Evolutionary conservation across 2,888 invertebrate species (phyloP), one percentile per base, ranked within the genome.

Genomic region (Trypoxylon attenuatum): DNA sequence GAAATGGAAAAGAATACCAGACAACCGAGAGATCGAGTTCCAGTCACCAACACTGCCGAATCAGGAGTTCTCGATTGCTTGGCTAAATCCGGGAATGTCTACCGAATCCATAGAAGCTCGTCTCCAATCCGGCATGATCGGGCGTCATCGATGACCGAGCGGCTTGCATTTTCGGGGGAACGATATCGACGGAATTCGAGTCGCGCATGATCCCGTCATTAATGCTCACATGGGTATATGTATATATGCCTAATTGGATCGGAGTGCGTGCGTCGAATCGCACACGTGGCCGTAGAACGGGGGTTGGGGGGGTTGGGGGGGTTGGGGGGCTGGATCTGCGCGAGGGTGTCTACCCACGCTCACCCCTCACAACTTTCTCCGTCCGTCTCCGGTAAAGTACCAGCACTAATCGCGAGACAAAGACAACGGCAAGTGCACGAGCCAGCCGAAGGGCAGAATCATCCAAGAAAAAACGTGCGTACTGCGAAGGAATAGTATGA

Each of bases 141-240:
- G n/a, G 8, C 13, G 0, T 2, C 13, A 33, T n/a, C n/a, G n/a
- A n/a, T n/a, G n/a, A 29, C 29, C 8, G 6, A 29, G 0, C 6
- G 4, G 33, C 13, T 33, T 10, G 3, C 13, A 33, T 5, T 13
- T 33, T 33, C 13, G 2, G 5, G 15, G 16, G 49, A 25, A 41
- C 4, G 29, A 22, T 16, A 19, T 46, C 21, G 39, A 39, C 33
- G 25, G 16, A 56, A 55, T 50, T 39, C 33, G 19, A 59, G 18
- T 29, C 42, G 29, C 15, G 5, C 27, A 46, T 21, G 18, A 43
- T 38, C 15, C 39, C 27, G n/a, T 54, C 21, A 19, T 21, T 38
- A 6, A 2, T 22, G 8, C 19, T n/a, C n/a, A 3, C 2, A n/a
- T 5, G 3, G 6, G 2, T 0, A 27, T 6, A 27, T 2, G n/a